Conservation (phyloP, 1,140 invertebrate genomes). For the Halyomorpha halys region DNA sequence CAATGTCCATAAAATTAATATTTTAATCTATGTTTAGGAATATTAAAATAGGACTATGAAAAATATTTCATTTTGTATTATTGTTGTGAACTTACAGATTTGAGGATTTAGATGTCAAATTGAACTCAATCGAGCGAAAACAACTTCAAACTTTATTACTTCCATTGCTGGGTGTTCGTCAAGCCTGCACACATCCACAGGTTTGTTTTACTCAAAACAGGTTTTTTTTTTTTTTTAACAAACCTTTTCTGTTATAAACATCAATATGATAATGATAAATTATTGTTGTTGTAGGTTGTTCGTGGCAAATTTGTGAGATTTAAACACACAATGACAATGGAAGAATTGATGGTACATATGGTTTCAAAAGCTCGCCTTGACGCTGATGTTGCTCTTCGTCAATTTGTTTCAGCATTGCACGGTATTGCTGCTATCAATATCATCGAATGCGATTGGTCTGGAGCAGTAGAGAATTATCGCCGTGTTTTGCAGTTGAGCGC, state of each 20-base stretch:
- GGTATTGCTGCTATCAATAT: constrained; percentile 53
- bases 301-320: constrained; percentile 46
- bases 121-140: constrained; percentile 34
- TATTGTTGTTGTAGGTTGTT: constrained; percentile 36
- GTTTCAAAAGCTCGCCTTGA: constrained; percentile 52
- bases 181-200: constrained; percentile 64
- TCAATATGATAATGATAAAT: too few species aligned
- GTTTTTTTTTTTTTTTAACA: too few species aligned
- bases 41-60: too few species aligned
- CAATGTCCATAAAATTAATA: too few species aligned
- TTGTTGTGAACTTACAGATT: constrained; percentile 20
- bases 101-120: constrained; percentile 29
- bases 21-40: too few species aligned
- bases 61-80: too few species aligned
- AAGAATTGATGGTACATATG: constrained; percentile 53
- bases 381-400: constrained; percentile 53
- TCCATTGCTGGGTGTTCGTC: constrained; percentile 54
- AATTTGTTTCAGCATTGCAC: constrained; percentile 52
- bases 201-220: constrained; percentile 24
- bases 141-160: constrained; percentile 41
- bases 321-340: constrained; percentile 52
- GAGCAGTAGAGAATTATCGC: constrained; percentile 51
- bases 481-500: constrained; percentile 45
- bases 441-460: constrained; percentile 42
- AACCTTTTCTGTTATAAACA: too few species aligned